Evolutionary conservation across 2,888 invertebrate species (phyloP).

Genomic region (Candidula unifasciata): DNA sequence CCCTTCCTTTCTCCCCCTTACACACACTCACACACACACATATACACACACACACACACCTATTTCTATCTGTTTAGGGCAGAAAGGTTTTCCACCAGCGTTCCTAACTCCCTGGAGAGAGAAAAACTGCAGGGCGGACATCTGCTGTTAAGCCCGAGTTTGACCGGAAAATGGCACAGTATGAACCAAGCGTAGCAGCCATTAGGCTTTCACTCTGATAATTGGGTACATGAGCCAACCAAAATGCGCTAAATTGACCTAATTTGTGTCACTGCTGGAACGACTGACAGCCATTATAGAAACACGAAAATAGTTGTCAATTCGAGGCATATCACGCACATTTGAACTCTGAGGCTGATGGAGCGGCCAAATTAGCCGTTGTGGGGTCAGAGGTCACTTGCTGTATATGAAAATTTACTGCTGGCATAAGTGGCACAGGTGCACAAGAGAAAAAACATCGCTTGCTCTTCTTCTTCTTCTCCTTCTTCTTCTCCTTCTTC

Average conservation of each 20-base stretch:
- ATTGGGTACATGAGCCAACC: neutral
- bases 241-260: slow-evolving; percentile 6
- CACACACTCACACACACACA: too few species aligned
- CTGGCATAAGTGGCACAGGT: too few species aligned
- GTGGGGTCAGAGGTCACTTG: too few species aligned
- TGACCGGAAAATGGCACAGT: neutral
- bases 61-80: too few species aligned
- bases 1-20: too few species aligned
- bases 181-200: neutral
- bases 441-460: too few species aligned
- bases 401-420: too few species aligned
- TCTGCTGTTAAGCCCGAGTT: neutral
- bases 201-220: slow-evolving; percentile 9
- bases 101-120: too few species aligned
- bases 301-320: slow-evolving; percentile 3
- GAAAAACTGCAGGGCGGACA: too few species aligned
- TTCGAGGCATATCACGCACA: slow-evolving; percentile 6
- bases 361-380: too few species aligned
- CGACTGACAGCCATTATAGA: neutral
- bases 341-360: neutral
- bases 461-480: neutral
- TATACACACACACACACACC: too few species aligned
- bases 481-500: neutral
- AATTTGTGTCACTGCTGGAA: slow-evolving; percentile 17
- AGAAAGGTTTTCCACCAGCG: too few species aligned